phyloP scores from a whole-genome alignment of 2,888 invertebrate species.

The Arge pagana region DNA sequence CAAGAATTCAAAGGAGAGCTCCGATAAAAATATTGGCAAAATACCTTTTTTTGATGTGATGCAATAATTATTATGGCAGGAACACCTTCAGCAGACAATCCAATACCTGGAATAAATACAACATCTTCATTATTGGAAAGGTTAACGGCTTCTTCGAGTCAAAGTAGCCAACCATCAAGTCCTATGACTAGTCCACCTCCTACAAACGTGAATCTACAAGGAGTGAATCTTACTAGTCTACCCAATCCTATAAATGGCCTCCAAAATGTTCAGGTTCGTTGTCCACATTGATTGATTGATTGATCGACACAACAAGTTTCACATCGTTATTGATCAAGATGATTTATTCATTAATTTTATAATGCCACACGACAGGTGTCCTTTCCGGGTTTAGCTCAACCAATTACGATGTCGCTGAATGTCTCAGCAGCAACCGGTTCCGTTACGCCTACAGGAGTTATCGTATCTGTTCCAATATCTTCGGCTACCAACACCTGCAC shows the following conservation, averaged over 20 bases:
- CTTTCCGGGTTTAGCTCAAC: conserved; percentile 83
- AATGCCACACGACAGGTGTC: conserved; percentile 71
- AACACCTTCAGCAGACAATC: conserved; percentile 65
- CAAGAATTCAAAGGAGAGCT: neutral
- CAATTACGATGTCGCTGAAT: conserved; percentile 78
- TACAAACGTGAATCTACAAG: conserved; percentile 66
- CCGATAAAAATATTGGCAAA: no score
- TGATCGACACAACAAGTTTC: no score
- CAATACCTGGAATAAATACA: conserved; percentile 62
- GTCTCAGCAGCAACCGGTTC: conserved; percentile 68
- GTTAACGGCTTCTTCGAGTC: conserved; percentile 59
- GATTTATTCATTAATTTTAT: no score
- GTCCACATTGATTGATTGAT: no score
- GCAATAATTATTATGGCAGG: no score
- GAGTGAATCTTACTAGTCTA: conserved; percentile 73
- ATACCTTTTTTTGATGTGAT: no score
- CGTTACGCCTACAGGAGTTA: conserved; percentile 63
- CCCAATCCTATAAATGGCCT: conserved; percentile 70
- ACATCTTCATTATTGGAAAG: conserved; percentile 61
- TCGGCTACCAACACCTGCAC: conserved; percentile 56
- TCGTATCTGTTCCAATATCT: conserved; percentile 70
- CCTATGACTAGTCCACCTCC: conserved; percentile 66
- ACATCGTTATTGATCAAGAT: no score
- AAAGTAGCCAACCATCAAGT: conserved; percentile 57
- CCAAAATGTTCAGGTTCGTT: conserved; percentile 75